These are phyloP conservation scores for Perognathus longimembris DNA, from an alignment of 2,113 vertebrate genomes.

Conservation along the genomic window DNA sequence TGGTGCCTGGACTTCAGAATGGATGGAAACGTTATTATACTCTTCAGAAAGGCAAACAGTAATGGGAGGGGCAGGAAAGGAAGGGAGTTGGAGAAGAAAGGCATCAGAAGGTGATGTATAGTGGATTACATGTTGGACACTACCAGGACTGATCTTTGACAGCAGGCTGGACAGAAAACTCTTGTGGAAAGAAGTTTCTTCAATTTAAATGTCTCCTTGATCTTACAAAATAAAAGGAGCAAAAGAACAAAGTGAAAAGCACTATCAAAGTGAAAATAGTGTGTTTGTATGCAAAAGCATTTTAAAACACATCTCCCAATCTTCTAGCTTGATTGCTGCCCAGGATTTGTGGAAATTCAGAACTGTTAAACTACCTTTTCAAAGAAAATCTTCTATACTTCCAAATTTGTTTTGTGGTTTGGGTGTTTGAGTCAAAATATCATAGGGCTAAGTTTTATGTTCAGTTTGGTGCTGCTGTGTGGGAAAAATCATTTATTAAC, in stretches of 20 bases:
- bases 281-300: not conserved
- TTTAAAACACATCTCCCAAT: not conserved
- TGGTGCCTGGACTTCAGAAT: not conserved
- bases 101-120: accelerated
- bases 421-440: not conserved
- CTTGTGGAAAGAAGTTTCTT: conserved; percentile 11
- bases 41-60: not conserved
- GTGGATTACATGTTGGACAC: not conserved
- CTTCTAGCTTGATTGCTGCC: not conserved
- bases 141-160: not conserved
- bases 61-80: not conserved
- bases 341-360: not conserved
- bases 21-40: not conserved
- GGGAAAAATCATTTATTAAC: not conserved
- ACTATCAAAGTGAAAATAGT: not conserved
- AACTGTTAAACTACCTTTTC: not conserved
- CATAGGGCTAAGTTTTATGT: not conserved
- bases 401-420: not conserved
- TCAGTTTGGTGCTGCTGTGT: not conserved
- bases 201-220: not conserved
- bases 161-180: not conserved
- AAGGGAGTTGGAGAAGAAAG: not conserved
- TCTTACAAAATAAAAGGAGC: not conserved
- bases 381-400: not conserved
- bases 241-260: not conserved